phyloP scores from a whole-genome alignment of 2,113 vertebrate genomes.

The Oncorhynchus gorbuscha region DNA sequence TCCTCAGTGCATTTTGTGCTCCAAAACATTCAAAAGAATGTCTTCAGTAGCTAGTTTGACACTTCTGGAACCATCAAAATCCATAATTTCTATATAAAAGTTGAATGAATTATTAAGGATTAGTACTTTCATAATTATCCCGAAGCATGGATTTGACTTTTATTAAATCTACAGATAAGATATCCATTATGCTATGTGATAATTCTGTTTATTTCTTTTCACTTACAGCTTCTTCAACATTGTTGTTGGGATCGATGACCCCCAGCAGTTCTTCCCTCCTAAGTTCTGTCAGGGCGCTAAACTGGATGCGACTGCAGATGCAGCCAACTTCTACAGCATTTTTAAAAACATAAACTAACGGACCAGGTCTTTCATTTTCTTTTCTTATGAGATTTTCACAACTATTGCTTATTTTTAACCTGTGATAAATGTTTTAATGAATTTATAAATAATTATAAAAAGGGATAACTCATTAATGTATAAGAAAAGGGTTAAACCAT shows the following conservation, averaged over 20 bases:
- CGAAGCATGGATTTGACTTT: not conserved
- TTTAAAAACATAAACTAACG: slow-evolving; percentile 20
- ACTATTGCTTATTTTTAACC: not conserved
- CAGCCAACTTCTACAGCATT: slow-evolving; percentile 39
- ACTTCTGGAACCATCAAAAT: no score
- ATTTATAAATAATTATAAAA: not conserved
- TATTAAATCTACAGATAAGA: not conserved
- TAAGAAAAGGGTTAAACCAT: not conserved
- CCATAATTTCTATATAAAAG: no score
- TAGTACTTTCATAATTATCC: no score
- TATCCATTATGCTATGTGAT: not conserved
- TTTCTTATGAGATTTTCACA: not conserved
- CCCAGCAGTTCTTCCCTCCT: slow-evolving; percentile 49
- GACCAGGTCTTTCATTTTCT: no score
- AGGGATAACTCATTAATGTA: not conserved
- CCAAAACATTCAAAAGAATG: no score
- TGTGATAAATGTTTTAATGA: not conserved
- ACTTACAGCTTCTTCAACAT: slow-evolving; percentile 65
- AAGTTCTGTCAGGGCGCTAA: slow-evolving; percentile 25
- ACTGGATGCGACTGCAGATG: slow-evolving; percentile 10
- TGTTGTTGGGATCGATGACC: slow-evolving; percentile 60
- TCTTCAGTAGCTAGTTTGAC: no score
- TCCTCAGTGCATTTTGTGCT: no score
- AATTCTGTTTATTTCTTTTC: not conserved
- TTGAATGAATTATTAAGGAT: no score